Conservation (phyloP, 2,888 invertebrate species). For the Branchipolynoe longqiensis region DNA sequence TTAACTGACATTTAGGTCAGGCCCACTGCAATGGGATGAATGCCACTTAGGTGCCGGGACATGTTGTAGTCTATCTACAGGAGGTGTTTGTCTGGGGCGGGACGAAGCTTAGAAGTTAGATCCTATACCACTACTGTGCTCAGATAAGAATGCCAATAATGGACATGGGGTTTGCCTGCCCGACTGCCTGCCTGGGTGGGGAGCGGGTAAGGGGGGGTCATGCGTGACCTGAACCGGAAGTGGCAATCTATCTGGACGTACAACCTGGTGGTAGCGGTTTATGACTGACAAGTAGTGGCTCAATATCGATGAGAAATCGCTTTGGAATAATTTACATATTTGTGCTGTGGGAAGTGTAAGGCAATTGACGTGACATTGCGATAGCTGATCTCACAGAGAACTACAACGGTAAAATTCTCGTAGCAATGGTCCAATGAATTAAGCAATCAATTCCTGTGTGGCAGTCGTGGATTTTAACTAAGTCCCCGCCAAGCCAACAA, state of each 20-base stretch:
- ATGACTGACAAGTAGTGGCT: too few species aligned
- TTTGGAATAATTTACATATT: too few species aligned
- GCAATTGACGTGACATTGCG: too few species aligned
- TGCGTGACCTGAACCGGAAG: constrained; percentile 36
- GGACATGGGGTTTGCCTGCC: constrained; percentile 5
- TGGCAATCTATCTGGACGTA: constrained; percentile 38
- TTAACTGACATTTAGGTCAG: constrained; percentile 38
- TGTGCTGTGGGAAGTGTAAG: too few species aligned
- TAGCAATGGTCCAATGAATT: too few species aligned
- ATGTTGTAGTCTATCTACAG: neutral
- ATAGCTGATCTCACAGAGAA: too few species aligned
- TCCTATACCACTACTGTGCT: neutral
- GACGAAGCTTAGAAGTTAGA: constrained; percentile 35
- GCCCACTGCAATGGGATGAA: neutral
- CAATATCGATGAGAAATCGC: too few species aligned
- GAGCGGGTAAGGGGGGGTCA: constrained; percentile 19
- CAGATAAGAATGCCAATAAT: constrained; percentile 54
- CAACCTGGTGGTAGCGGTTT: constrained; percentile 12
- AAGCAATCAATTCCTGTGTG: too few species aligned
- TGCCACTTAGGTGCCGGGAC: neutral
- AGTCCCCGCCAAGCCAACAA: too few species aligned
- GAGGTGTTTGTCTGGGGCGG: neutral
- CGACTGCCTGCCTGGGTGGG: neutral
- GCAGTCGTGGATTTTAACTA: too few species aligned
- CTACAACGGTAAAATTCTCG: too few species aligned